These are phyloP conservation scores for Alfaro cultratus DNA, from an alignment of 2,797 vertebrate genomes.

Conservation along the genomic window DNA sequence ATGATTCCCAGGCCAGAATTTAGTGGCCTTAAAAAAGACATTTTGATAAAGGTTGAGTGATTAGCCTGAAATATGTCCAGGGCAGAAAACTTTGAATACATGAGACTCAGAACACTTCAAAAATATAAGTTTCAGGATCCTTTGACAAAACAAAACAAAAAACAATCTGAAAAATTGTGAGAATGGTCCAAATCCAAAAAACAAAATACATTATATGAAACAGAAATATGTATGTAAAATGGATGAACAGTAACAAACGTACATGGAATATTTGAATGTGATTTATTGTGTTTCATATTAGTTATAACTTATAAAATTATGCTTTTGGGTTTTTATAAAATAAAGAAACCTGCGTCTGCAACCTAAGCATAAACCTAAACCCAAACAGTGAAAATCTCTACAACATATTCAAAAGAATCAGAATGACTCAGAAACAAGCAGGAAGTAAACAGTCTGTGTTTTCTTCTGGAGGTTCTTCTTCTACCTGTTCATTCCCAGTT, in stretches of 20 bases:
- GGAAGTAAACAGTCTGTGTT: background rate
- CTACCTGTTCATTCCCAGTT: constrained; percentile 80
- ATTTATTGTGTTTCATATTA: constrained; percentile 1
- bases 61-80: background rate
- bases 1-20: background rate
- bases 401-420: background rate
- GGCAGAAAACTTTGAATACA: background rate
- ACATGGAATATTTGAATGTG: background rate
- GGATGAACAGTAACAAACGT: background rate
- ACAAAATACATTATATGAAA: background rate
- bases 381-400: background rate
- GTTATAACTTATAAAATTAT: background rate
- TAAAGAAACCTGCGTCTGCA: background rate
- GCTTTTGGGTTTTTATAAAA: background rate
- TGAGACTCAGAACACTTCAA: background rate
- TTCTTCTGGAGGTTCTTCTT: constrained; percentile 18
- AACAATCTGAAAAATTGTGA: background rate
- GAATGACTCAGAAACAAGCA: background rate
- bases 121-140: background rate
- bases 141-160: background rate
- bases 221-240: background rate
- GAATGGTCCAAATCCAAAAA: background rate
- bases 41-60: background rate
- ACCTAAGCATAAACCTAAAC: background rate
- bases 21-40: background rate